Base-by-base conservation (phyloP, 2,797 vertebrate species). In the Eospalax fontanierii region DNA sequence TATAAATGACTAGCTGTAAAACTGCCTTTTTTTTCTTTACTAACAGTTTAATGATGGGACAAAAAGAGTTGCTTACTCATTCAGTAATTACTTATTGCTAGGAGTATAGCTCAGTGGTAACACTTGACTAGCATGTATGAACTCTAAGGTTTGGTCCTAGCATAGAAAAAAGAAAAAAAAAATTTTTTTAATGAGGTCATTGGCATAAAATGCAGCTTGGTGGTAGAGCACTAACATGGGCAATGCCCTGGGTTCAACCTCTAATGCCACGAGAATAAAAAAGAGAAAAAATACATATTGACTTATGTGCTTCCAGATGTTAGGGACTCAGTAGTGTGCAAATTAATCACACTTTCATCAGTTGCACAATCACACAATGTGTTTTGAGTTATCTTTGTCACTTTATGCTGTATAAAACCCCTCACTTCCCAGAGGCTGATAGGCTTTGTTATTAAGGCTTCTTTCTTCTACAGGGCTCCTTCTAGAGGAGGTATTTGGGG, bases 1-100 rank as follows among this genome's bases (percentile, higher is more conserved):
- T n/a, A 78, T 75, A 92, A 90, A 50, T 50, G 9, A 89, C 28
- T 71, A 43, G 40, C 87, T 89, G 26, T 78, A 91, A 92, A 95
- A 73, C 0, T 70, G 63, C 68, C 84, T 91, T 94, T 68, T 84
- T 74, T 94, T 93, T 46, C n/a, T 46, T 6, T 6, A 81, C 35
- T 78, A 94, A 73, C 21, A 80, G 50, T 89, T 87, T 81, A 89
- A 84, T 43, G 38, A 79, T 40, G 57, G 59, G 79, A 87, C 46
- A 74, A 76, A 83, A 94, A 84, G 73, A 73, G 89, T 19, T 40
- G 61, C 21, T 71, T 43, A 93, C 85, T 96, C 35, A 65, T 68
- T 76, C 54, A 74, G 24, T 65, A 30, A 74, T 54, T 70, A 71
- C 33, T 84, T 94, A 74, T 21, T 94, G 46, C 40, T 61, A 50